phyloP scores from a whole-genome alignment of 1,140 invertebrate genomes.

The Eriosoma lanigerum region DNA sequence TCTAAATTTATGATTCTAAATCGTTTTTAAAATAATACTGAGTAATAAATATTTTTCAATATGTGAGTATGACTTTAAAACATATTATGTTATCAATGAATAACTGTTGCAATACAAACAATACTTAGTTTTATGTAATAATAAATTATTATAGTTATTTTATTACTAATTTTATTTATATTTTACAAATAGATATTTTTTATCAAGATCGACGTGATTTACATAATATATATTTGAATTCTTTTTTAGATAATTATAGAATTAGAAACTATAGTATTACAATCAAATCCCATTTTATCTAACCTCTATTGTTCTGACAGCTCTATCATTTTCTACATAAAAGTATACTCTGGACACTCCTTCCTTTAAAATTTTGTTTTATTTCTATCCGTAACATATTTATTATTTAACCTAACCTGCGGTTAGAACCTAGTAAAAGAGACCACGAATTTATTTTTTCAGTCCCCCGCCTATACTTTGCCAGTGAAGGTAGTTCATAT shows the following conservation, averaged over 20 bases:
- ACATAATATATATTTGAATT: neutral
- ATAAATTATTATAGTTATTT: no score
- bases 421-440: constrained; percentile 19
- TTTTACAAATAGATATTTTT: constrained; percentile 9
- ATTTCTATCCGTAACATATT: constrained; percentile 23
- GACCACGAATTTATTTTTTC: constrained; percentile 37
- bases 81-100: no score
- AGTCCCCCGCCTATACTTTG: neutral
- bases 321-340: constrained; percentile 23
- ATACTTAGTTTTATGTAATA: no score
- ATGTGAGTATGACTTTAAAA: no score
- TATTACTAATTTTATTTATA: no score
- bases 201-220: constrained; percentile 25
- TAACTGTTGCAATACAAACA: no score
- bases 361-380: constrained; percentile 26
- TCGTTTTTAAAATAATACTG: no score
- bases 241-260: constrained; percentile 31
- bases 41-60: no score
- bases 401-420: no score
- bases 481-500: neutral
- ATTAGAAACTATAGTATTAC: constrained; percentile 31
- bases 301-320: constrained; percentile 26
- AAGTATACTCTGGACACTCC: neutral
- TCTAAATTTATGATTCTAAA: no score
- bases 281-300: constrained; percentile 35